Evolutionary conservation across 1,140 invertebrate species (phyloP).

Genomic region (Oreohelix idahoensis): DNA sequence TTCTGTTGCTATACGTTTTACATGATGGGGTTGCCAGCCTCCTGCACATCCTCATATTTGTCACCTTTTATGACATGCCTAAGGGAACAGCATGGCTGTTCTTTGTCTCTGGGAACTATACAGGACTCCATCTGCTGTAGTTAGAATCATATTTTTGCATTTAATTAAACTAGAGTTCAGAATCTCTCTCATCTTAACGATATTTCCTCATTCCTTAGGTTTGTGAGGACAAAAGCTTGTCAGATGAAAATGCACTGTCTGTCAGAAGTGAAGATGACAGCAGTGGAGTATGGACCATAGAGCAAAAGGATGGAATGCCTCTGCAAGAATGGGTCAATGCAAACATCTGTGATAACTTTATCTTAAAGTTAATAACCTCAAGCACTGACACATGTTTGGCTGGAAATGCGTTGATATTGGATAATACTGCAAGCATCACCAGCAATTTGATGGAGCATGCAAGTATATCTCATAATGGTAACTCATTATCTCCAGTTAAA

Average conservation of each 20-base stretch:
- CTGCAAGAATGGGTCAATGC: slow-evolving; percentile 18
- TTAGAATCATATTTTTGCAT: too few relatives aligned
- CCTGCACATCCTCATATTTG: too few relatives aligned
- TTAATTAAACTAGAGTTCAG: too few relatives aligned
- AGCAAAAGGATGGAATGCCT: slow-evolving; percentile 3
- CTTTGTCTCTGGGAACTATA: too few relatives aligned
- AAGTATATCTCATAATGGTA: background rate
- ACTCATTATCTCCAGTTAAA: background rate
- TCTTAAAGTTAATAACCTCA: slow-evolving; percentile 10
- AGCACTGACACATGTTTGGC: background rate
- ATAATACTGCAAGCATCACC: background rate
- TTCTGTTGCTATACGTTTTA: too few relatives aligned
- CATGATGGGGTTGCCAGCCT: too few relatives aligned
- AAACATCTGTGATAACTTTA: slow-evolving; percentile 14
- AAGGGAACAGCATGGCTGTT: too few relatives aligned
- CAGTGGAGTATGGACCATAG: background rate
- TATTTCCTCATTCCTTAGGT: background rate
- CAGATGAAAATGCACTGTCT: background rate
- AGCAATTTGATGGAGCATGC: background rate
- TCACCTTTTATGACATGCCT: too few relatives aligned
- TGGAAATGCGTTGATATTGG: background rate
- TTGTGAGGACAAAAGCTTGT: background rate
- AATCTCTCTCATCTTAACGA: too few relatives aligned
- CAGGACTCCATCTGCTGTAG: too few relatives aligned
- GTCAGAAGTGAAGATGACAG: background rate